Evolutionary conservation across 2,888 invertebrate species (phyloP), one percentile per base, ranked within the genome.

Genomic region (Pogonocherus hispidulus): DNA sequence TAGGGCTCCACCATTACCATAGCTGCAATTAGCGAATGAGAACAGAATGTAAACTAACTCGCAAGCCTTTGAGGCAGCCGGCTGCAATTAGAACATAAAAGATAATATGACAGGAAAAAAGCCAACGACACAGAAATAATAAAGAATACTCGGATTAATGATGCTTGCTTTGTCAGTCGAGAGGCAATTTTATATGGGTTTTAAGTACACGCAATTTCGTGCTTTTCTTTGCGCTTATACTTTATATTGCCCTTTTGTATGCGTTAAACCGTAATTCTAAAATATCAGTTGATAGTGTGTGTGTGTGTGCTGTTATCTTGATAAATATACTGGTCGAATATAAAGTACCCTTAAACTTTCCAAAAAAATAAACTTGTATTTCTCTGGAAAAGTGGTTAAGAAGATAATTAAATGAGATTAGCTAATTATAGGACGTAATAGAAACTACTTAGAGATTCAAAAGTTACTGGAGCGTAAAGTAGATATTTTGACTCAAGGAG

Each of bases 111-210:
- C 79, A 76, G 78, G 76, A 81, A 81, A 83, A 81, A 82, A 78
- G 81, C 80, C 74, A 81, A 79, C 83, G 81, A 80, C 81, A 81
- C 77, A 81, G 82, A 81, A 80, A 81, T 83, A 82, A 82, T 82
- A 82, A 82, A 81, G 82, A 80, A 80, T 80, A 77, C 81, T 81
- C 75, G 76, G 79, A 81, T 82, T 84, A 83, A 84, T 82, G 83
- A 80, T 80, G 82, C 81, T 80, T 80, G 79, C 81, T 81, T 81
- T 81, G 80, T 80, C 75, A 78, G 75, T 74, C 74, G 75, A 80
- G 77, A 75, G 76, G 77, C 77, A 78, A 75, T 75, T 79, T 70
- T 71, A 68, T 72, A 74, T 71, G 76, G 72, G 71, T 71, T 73
- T 78, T 75, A 77, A 79, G 77, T 79, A 76, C 78, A 76, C 75